Conservation (phyloP, 2,797 vertebrate genomes). For the Tamandua tetradactyla region DNA sequence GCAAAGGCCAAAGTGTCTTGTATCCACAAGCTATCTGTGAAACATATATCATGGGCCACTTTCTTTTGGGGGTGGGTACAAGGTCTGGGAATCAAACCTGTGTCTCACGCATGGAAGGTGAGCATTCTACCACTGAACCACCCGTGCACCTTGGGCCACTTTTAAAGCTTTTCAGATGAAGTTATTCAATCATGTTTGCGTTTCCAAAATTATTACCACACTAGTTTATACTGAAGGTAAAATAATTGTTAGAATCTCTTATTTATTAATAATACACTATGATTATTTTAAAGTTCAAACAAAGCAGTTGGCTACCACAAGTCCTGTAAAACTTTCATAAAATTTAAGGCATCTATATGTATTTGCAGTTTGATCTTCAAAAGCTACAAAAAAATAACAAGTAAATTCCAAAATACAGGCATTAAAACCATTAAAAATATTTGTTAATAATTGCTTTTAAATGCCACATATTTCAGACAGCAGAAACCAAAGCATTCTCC, state of each 20-base stretch:
- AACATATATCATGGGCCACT: not conserved
- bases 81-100: no score
- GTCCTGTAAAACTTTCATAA: not conserved
- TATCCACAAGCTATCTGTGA: not conserved
- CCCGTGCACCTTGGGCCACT: no score
- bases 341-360: not conserved
- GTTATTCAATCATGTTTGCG: no score
- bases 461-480: not conserved
- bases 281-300: not conserved
- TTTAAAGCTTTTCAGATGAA: no score
- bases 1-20: not conserved
- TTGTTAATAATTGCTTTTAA: not conserved
- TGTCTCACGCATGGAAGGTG: no score
- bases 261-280: not conserved
- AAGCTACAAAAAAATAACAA: not conserved
- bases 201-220: not conserved
- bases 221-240: not conserved
- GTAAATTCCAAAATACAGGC: not conserved
- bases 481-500: not conserved
- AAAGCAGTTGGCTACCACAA: not conserved
- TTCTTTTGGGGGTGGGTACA: no score
- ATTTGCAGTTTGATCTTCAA: slow-evolving; percentile 44
- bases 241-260: not conserved
- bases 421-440: not conserved
- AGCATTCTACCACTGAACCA: no score